Base-by-base conservation (phyloP, 2,797 vertebrate species). In the Sebastes taczanowskii region DNA sequence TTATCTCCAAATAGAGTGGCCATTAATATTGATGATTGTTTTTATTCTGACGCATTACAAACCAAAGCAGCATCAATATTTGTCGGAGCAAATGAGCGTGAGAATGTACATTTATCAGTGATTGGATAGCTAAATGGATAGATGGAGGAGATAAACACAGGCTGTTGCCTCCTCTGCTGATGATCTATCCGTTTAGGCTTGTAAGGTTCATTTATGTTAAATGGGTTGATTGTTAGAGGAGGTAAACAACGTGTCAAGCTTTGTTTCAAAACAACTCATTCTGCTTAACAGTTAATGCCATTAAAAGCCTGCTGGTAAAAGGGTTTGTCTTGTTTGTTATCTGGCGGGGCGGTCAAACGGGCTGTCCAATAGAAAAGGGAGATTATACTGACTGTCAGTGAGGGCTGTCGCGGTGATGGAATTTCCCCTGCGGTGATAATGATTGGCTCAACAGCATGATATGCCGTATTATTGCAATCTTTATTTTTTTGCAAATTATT, bases 11-110 rank as follows among this genome's bases (percentile, higher is more conserved):
- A 91, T 56, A 78, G 80, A 88, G 80, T 86, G 83, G 49, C 73
- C 88, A 90, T 93, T 91, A 92, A 91, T 91, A 92, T 88, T 86
- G 63, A 90, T 93, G 85, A 86, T 74, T 82, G 83, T 82, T 88
- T 90, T 86, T 55, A 86, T 88, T 69, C 70, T 30, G 30, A 52
- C 20, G 34, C 86, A 80, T 86, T 75, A 78, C 71, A 84, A 85
- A 77, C 46, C 70, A 42, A 80, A 77, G 82, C 71, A 67, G 32
- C 85, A 82, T 89, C 86, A 89, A 91, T 90, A 92, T 89, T 91
- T 86, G 85, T 86, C 84, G 61, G 78, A 13, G 49, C 63, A 82
- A 88, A 89, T 78, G 80, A 87, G 79, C 72, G 61, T 3, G 27
- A 82, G 77, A 80, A 79, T 78, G 78, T 70, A 85, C 72, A 85